Base-by-base conservation (phyloP, 1,140 invertebrate genomes). In the Halyomorpha halys region DNA sequence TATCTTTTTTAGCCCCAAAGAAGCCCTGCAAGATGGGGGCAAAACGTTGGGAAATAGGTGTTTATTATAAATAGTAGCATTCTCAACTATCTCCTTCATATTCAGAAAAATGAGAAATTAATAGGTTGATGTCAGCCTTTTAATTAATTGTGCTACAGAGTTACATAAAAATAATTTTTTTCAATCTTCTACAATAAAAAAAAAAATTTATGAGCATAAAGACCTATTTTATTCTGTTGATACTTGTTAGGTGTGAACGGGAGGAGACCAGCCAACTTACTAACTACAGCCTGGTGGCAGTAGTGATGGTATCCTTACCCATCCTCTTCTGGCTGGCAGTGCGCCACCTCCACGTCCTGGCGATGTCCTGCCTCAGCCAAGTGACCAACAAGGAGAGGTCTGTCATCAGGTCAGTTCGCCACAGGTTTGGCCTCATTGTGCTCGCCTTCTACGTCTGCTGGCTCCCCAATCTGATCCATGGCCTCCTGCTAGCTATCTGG, bases 401-500 rank as follows among this genome's bases (percentile, higher is more conserved):
- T 63, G 76, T 90, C 21, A 78, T 90, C 9, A 82, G 87, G 69
- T 78, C 81, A 1, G 75, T 90, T 21, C 82, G 78, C 74, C 69
- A 86, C 0, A 89, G 88, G 75, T 91, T 90, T 75, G 81, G 81
- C 15, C 74, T 86, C 14, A 90, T 89, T 49, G 89, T 87, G 74
- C 69, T 84, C 1, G 86, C 84, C 3, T 91, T 89, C 74, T 90
- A 88, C 71, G 66, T 89, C 19, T 91, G 89, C 71, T 91, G 89
- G 89, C 66, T 86, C 47, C 87, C 89, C 14, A 91, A 91, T 76
- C 72, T 91, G 18, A 75, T 90, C 8, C 90, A 88, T 73, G 86
- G 85, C 11, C 72, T 89, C 56, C 71, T 90, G 14, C 70, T 91
- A 8, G 90, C 87, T 87, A 82, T 80, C 1, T 90, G 87, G 87